phyloP scores from a whole-genome alignment of 2,888 invertebrate species.

The Amphipyra tragopoginis region DNA sequence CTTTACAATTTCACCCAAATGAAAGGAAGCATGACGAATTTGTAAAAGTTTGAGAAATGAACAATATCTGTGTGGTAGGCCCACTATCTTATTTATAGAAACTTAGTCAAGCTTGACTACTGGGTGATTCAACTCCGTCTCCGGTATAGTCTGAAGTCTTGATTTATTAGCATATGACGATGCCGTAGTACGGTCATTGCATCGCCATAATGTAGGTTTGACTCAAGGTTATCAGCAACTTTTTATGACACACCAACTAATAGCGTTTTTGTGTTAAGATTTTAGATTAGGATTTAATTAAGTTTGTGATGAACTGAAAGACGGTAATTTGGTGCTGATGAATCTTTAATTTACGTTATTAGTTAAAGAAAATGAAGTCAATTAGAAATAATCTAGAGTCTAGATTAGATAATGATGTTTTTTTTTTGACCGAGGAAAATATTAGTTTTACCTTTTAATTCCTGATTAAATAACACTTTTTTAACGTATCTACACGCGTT shows the following conservation, averaged over 20 bases:
- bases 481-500: no score
- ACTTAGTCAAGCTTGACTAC: slow-evolving; percentile 36
- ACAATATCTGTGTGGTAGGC: neutral
- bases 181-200: slow-evolving; percentile 16
- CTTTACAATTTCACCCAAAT: neutral
- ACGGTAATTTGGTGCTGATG: slow-evolving; percentile 1
- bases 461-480: no score
- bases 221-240: slow-evolving; percentile 15
- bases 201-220: slow-evolving; percentile 13
- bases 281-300: slow-evolving; percentile 18
- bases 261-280: slow-evolving; percentile 30
- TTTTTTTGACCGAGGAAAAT: no score
- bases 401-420: no score
- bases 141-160: slow-evolving; percentile 31
- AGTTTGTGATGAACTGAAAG: slow-evolving; percentile 9
- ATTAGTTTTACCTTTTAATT: no score
- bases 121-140: slow-evolving; percentile 53
- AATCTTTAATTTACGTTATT: neutral
- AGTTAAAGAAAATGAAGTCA: no score
- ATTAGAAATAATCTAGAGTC: neutral
- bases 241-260: slow-evolving; percentile 12
- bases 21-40: neutral
- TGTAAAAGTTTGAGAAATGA: slow-evolving; percentile 1
- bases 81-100: slow-evolving; percentile 31
- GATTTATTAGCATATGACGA: slow-evolving; percentile 26